Evolutionary conservation across 2,113 vertebrate genomes (phyloP).

Genomic region (Nothoprocta pentlandii): DNA sequence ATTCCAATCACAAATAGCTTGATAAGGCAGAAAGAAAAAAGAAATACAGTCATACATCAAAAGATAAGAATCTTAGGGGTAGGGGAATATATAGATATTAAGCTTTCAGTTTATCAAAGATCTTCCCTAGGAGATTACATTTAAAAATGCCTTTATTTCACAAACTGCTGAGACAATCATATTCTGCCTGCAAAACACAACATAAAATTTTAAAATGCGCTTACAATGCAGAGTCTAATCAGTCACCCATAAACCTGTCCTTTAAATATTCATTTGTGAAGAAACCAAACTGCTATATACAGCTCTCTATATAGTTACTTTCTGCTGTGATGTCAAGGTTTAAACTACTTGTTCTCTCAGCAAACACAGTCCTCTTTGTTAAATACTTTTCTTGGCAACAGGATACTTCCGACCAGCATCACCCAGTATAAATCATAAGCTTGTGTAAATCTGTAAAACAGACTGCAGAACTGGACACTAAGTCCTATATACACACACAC

Average conservation of each 20-base stretch:
- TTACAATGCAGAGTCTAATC: neutral
- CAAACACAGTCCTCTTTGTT: slow-evolving; percentile 59
- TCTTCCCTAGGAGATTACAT: neutral
- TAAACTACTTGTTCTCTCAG: neutral
- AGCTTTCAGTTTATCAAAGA: neutral
- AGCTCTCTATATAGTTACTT: neutral
- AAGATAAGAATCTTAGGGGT: neutral
- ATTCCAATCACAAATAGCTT: neutral
- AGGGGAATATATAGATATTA: neutral
- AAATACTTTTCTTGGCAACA: neutral
- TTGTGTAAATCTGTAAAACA: neutral
- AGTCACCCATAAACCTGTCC: neutral
- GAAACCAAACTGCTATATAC: neutral
- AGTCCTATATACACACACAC: neutral
- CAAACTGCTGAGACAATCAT: neutral
- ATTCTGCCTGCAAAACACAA: neutral
- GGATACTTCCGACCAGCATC: neutral
- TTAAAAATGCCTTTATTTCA: neutral
- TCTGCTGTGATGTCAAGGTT: neutral
- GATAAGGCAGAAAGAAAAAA: neutral
- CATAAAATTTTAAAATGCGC: neutral
- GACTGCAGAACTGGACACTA: neutral
- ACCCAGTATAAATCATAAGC: neutral
- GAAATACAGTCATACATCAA: neutral
- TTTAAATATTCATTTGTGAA: neutral